Percentiles rank a stretch among this genome's conserved stretches.
phyloP scores from a whole-genome alignment of 1,140 invertebrate species.

The Trissolcus basalis region DNA sequence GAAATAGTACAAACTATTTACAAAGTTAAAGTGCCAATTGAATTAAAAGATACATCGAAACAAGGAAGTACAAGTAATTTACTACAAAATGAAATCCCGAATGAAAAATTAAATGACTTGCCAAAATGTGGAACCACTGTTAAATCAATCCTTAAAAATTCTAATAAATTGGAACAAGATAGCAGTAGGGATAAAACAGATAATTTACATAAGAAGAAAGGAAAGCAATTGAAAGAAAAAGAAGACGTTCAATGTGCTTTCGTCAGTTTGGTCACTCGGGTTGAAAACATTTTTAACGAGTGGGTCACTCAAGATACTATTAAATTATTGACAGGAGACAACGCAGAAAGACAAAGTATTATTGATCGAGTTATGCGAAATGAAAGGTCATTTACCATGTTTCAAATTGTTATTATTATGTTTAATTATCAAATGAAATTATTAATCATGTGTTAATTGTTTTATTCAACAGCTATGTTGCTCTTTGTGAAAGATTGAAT shows the following conservation, averaged over 20 bases:
- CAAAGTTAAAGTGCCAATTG: too few species aligned
- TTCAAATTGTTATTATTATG: not conserved
- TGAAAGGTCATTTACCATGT: not conserved
- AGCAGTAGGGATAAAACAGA: too few species aligned
- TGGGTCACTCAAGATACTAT: slow-evolving; percentile 73
- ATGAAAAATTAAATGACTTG: too few species aligned
- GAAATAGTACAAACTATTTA: slow-evolving; percentile 11
- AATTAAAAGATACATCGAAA: not conserved
- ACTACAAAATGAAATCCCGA: too few species aligned
- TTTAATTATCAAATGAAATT: too few species aligned
- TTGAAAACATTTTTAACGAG: slow-evolving; percentile 71
- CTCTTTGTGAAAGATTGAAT: slow-evolving; percentile 70
- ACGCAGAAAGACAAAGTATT: slow-evolving; percentile 65
- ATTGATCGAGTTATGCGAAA: slow-evolving; percentile 62
- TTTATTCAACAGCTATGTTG: slow-evolving; percentile 52
- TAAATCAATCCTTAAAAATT: too few species aligned
- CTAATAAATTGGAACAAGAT: too few species aligned
- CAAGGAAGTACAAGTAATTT: too few species aligned
- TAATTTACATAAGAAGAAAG: too few species aligned
- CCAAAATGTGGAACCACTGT: too few species aligned
- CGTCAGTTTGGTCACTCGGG: slow-evolving; percentile 48
- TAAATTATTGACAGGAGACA: slow-evolving; percentile 62
- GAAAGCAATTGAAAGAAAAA: not conserved
- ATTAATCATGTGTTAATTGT: too few species aligned
- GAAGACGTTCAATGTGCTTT: slow-evolving; percentile 26